Percentiles rank a stretch among this genome's conserved stretches.
Evolutionary conservation across 2,797 vertebrate genomes (phyloP).

Genomic region (Choloepus didactylus): DNA sequence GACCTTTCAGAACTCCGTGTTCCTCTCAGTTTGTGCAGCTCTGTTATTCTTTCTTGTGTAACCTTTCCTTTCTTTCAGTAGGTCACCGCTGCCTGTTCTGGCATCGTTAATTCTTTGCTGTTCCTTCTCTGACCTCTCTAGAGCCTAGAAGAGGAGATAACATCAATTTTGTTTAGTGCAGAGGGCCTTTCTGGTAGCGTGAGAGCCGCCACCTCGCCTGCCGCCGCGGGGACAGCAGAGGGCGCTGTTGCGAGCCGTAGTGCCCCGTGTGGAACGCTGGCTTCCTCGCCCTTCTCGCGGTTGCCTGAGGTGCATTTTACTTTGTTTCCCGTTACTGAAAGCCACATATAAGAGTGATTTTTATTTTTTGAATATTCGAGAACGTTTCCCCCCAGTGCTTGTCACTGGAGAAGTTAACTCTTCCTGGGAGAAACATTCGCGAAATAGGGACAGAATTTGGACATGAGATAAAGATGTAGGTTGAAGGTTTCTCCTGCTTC

Average conservation of each 20-base stretch:
- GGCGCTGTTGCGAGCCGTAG: constrained; percentile 88
- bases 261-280: constrained; percentile 84
- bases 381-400: background rate
- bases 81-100: constrained; percentile 76
- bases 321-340: constrained; percentile 81
- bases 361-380: constrained; percentile 46
- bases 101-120: constrained; percentile 86
- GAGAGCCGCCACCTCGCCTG: constrained; percentile 88
- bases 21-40: constrained; percentile 33
- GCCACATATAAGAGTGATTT: constrained; percentile 66
- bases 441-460: constrained; percentile 39
- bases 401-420: constrained; percentile 60
- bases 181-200: constrained; percentile 87
- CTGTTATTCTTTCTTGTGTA: constrained; percentile 67
- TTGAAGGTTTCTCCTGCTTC: constrained; percentile 56
- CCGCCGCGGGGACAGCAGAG: constrained; percentile 87
- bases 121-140: constrained; percentile 89
- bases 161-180: constrained; percentile 94
- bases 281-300: constrained; percentile 83
- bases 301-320: constrained; percentile 91
- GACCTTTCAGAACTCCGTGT: background rate
- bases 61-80: constrained; percentile 78
- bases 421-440: constrained; percentile 59
- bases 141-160: constrained; percentile 97
- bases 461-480: background rate